Evolutionary conservation across 2,113 vertebrate species (phyloP), one percentile per base, ranked within the genome.

Genomic region (Xerus inauris): DNA sequence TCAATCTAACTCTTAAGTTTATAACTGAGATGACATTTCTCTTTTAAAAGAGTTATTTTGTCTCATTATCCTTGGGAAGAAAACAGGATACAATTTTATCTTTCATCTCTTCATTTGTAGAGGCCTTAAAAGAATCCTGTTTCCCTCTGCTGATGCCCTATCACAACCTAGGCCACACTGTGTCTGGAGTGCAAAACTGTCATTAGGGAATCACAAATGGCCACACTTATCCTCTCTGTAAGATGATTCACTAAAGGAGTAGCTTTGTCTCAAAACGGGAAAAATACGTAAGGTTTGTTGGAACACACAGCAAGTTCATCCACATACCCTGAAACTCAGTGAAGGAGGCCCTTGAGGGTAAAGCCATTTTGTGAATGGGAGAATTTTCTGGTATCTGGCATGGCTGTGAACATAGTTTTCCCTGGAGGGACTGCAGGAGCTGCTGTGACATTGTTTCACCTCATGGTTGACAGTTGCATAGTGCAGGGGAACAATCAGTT

Each of bases 391-490:
- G 7, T 32, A 2, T 64, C 45, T 72, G 35, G 32, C 42, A 32
- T 16, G 88, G 13, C 57, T 96, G 12, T 57, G 54, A 87, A 38
- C n/a, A 22, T 30, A 91, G 85, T 62, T 73, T 9, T 93, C 40
- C 75, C 94, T 85, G 14, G 59, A 40, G 86, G 38, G 13, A 51
- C 76, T 32, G 28, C 4, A 8, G 0, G 6, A 64, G 62, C 40
- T 59, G 32, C 0, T 11, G 88, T n/a, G 42, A 65, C 1, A 3
- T 59, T 38, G 1, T 49, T 88, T 81, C 91, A 91, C 75, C 91
- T 97, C 42, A 3, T 6, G 38, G 40, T 24, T 71, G 89, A 96
- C 94, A 96, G 89, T 42, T 67, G 91, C 47, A 80, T 83, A 96
- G 79, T 32, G 35, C 80, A 54, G 51, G 28, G 45, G 96, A 96